Evolutionary conservation across 2,113 vertebrate genomes (phyloP).

Genomic region (Tretioscincus oriximinensis): DNA sequence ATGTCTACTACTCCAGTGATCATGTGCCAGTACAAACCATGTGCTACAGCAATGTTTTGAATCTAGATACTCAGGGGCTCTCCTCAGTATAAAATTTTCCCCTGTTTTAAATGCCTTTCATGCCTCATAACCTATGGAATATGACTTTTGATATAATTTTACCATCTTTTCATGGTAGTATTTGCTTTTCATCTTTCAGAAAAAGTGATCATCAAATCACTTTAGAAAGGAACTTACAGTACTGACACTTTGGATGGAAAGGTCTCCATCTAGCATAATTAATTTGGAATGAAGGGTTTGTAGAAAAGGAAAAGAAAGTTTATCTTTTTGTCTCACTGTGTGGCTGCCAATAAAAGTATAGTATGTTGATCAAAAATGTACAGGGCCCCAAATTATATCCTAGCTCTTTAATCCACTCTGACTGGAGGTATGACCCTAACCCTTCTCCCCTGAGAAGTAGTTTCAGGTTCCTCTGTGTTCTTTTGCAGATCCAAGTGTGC

Average conservation of each 20-base stretch:
- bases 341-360: background rate
- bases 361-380: background rate
- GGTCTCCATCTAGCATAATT: background rate
- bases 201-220: background rate
- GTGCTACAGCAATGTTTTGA: too few species aligned
- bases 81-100: too few species aligned
- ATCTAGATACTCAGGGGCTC: too few species aligned
- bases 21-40: too few species aligned
- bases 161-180: background rate
- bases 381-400: background rate
- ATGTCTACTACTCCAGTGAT: too few species aligned
- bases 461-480: accelerated
- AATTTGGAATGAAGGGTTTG: background rate
- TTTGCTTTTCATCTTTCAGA: background rate
- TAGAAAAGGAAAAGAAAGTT: background rate
- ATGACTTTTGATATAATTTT: too few species aligned
- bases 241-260: background rate
- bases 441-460: background rate
- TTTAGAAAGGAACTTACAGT: background rate
- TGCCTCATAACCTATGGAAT: too few species aligned
- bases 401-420: slow-evolving; percentile 13
- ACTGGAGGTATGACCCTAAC: background rate
- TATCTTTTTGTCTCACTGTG: background rate
- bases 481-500: slow-evolving; percentile 7
- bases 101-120: too few species aligned